phyloP scores from a whole-genome alignment of 2,888 invertebrate species.

The Carabus problematicus region DNA sequence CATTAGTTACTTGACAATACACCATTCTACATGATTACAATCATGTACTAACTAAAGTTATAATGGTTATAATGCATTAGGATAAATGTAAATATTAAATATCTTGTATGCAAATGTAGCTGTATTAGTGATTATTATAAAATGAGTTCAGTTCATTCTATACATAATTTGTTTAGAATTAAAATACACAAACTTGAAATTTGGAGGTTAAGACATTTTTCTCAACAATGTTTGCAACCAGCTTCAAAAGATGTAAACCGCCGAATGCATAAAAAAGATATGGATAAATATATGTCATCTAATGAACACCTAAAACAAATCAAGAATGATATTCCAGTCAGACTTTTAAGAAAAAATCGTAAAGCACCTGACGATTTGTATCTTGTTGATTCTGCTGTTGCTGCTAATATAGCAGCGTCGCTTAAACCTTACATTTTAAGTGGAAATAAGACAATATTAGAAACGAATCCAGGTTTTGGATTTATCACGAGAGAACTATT shows the following conservation, averaged over 20 bases:
- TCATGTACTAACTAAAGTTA: no score
- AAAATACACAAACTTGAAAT: conserved; percentile 4
- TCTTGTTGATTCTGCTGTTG: conserved; percentile 49
- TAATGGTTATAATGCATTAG: no score
- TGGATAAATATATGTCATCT: conserved; percentile 27
- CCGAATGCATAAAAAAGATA: conserved; percentile 11
- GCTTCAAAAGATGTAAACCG: conserved; percentile 7
- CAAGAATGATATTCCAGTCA: conserved; percentile 12
- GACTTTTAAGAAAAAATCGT: conserved; percentile 30
- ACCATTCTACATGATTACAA: no score
- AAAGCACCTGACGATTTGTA: conserved; percentile 49
- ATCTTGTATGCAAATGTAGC: no score
- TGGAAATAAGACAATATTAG: conserved; percentile 56
- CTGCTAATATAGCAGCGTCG: conserved; percentile 47
- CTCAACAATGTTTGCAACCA: conserved; percentile 8
- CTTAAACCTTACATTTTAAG: conserved; percentile 47
- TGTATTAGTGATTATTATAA: neutral
- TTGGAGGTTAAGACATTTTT: conserved; percentile 13
- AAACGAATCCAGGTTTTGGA: conserved; percentile 75
- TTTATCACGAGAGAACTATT: conserved; percentile 68
- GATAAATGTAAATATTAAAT: no score
- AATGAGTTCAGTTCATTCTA: conserved; percentile 11
- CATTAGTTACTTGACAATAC: no score
- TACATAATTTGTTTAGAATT: conserved; percentile 23
- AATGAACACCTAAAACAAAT: conserved; percentile 10